Conservation (phyloP, 2,888 invertebrate species). For the Idaea aversata region DNA sequence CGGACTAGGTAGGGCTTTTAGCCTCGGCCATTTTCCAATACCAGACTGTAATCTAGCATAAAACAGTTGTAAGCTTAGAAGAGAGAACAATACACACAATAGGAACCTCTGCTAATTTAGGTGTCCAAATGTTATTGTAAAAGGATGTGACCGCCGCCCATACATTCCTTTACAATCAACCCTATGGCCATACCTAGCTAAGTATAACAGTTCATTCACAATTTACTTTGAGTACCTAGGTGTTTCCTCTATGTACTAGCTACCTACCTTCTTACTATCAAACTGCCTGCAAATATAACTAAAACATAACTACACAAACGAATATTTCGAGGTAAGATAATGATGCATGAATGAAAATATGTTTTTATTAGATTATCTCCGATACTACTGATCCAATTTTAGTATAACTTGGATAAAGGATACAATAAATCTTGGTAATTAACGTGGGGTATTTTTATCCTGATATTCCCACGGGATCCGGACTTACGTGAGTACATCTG, state of each 20-base stretch:
- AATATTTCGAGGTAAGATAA: neutral
- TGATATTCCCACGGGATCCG: no score
- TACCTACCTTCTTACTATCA: neutral
- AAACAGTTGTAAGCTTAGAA: constrained; percentile 28
- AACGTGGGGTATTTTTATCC: no score
- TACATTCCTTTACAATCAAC: constrained; percentile 39
- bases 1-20: constrained; percentile 67
- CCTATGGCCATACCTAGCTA: constrained; percentile 57
- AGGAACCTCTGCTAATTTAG: constrained; percentile 20
- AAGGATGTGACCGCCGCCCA: constrained; percentile 68
- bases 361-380: no score
- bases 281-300: neutral
- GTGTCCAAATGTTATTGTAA: constrained; percentile 34
- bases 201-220: constrained; percentile 70
- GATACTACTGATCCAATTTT: no score
- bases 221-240: constrained; percentile 33
- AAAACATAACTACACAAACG: neutral
- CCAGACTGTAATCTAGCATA: constrained; percentile 51
- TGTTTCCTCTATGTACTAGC: neutral
- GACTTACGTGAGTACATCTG: no score
- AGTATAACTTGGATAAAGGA: no score
- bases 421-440: no score
- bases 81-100: constrained; percentile 8
- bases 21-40: constrained; percentile 75
- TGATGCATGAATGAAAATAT: no score